Base-by-base conservation (phyloP, 2,113 vertebrate genomes). In the Bucco capensis region DNA sequence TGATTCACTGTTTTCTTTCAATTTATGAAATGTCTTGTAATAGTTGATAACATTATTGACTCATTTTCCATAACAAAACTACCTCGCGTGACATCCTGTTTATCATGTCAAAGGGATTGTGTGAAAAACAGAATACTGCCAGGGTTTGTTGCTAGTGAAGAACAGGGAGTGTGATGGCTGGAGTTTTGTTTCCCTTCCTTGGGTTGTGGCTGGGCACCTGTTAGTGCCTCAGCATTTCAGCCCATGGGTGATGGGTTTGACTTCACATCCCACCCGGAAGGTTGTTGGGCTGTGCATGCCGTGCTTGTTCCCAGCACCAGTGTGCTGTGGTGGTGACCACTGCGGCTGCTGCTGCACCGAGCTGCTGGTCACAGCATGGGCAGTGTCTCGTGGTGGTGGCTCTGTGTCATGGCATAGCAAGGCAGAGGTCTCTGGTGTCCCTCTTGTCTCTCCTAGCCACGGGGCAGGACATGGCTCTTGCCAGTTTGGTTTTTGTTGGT, bases 1-100 rank as follows among this genome's bases (percentile, higher is more conserved):
- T 95, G 95, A 97, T 96, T 95, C 94, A 88, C 90, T 96, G 86
- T 95, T 97, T 96, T 96, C 96, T 97, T 97, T 96, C 89, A 70
- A 96, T 95, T 96, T 97, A 94, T 97, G 93, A 97, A 97, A 96
- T 97, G 97, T 98, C 95, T 97, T 98, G 89, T 97, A 95, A 97
- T 98, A 97, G 96, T 83, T 97, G 96, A 97, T 97, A 97, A 97
- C 97, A 92, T 97, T 97, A 96, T 98, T 97, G 96, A 98, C 97
- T 98, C 97, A 96, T 96, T 98, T 98, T 98, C 98, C 98, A 93
- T 97, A 97, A 97, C 97, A 97, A 98, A 98, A 99, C 99, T 99
- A 99, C 99, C 99, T 99, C 98, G 83, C 97, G 96, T 97, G 97
- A 98, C 97, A 97, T 98, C 98, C 97, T 97, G 96, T 97, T 96